Evolutionary conservation across 2,888 invertebrate species (phyloP).

Genomic region (Mechanitis messenoides): DNA sequence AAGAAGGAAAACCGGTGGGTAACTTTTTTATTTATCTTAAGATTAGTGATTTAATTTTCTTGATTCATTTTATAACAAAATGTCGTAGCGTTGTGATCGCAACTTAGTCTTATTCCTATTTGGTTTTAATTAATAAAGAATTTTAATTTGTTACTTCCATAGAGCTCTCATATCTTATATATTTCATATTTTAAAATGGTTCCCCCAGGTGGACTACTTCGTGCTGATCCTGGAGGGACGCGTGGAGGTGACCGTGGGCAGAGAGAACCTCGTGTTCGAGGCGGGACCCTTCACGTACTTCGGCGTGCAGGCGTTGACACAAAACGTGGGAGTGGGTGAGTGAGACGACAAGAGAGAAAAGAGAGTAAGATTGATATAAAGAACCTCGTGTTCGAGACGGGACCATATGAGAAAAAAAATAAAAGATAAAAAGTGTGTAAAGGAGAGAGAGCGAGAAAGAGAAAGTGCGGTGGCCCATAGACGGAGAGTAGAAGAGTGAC

Average conservation of each 20-base stretch:
- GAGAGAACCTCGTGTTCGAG: slow-evolving; percentile 94
- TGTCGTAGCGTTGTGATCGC: too few species aligned
- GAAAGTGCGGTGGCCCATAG: background rate
- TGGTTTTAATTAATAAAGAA: too few species aligned
- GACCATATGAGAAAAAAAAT: too few species aligned
- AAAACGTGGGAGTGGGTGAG: slow-evolving; percentile 85
- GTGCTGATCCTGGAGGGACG: slow-evolving; percentile 96
- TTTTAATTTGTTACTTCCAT: too few species aligned
- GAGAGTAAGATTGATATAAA: background rate
- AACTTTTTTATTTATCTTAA: background rate
- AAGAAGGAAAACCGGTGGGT: slow-evolving; percentile 83
- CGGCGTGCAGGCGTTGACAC: slow-evolving; percentile 89
- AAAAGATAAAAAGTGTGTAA: background rate
- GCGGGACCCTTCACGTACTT: slow-evolving; percentile 98
- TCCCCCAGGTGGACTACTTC: slow-evolving; percentile 84
- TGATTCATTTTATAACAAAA: too few species aligned
- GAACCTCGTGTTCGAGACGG: too few species aligned
- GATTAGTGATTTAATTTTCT: background rate
- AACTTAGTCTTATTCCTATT: too few species aligned
- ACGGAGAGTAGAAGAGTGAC: too few species aligned
- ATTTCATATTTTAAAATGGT: background rate
- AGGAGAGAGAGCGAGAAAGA: background rate
- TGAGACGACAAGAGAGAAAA: background rate
- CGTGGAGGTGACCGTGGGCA: slow-evolving; percentile 95
- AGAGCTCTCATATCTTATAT: too few species aligned